A percentile compares a stretch with the other conserved stretches of the same genome.
These are phyloP conservation scores for Hyles lineata DNA, from an alignment of 2,888 invertebrate species.

Conservation along the genomic window DNA sequence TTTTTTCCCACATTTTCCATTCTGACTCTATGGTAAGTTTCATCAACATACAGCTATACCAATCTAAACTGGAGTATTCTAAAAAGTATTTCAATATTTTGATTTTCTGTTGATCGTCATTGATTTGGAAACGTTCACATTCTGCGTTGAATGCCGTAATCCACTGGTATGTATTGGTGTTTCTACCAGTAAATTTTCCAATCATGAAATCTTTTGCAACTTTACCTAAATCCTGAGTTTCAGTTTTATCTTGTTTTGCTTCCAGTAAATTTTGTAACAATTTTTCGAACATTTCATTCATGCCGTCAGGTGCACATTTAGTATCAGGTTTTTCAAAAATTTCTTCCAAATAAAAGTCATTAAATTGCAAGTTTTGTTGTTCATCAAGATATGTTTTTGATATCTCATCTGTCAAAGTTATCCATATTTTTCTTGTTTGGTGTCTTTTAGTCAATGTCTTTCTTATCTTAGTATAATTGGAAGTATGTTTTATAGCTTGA, in stretches of 20 bases:
- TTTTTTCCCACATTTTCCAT: conserved; percentile 44
- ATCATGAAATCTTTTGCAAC: conserved; percentile 44
- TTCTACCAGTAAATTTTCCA: conserved; percentile 47
- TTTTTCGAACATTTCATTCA: conserved; percentile 39
- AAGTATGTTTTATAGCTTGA: conserved; percentile 4
- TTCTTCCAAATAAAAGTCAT: conserved; percentile 39
- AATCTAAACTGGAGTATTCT: conserved; percentile 42
- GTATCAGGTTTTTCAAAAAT: conserved; percentile 28
- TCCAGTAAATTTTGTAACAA: too few species aligned
- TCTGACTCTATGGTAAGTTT: conserved; percentile 38
- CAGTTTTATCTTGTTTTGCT: background rate
- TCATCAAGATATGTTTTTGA: conserved; percentile 35
- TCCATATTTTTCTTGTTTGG: conserved; percentile 35
- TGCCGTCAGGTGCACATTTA: conserved; percentile 13
- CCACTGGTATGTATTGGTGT: conserved; percentile 43
- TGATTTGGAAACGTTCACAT: conserved; percentile 42
- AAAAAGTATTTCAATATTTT: conserved; percentile 44
- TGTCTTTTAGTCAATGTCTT: conserved; percentile 35
- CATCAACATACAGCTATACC: conserved; percentile 43
- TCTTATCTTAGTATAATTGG: conserved; percentile 28
- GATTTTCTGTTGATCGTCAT: conserved; percentile 43
- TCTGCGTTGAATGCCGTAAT: conserved; percentile 48
- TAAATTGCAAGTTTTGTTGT: too few species aligned
- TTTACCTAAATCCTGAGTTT: background rate
- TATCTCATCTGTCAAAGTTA: conserved; percentile 27